phyloP scores from a whole-genome alignment of 2,888 invertebrate genomes.

The Drosophila quinaria region DNA sequence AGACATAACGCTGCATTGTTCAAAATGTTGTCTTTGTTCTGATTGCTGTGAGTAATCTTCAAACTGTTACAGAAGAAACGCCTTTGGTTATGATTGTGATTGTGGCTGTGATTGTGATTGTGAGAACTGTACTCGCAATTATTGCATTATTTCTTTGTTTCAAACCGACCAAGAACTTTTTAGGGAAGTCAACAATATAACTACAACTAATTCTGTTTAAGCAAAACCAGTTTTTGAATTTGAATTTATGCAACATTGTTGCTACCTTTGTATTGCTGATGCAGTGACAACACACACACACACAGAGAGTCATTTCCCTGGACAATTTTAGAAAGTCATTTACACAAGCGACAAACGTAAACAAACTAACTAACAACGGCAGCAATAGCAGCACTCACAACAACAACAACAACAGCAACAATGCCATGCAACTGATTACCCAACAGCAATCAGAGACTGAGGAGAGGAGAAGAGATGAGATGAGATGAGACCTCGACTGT shows the following conservation, averaged over 20 bases:
- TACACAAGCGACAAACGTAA: conserved; percentile 51
- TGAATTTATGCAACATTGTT: neutral
- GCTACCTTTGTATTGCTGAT: conserved; percentile 4
- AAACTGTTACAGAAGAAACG: conserved; percentile 55
- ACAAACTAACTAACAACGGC: conserved; percentile 41
- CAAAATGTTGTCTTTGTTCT: conserved; percentile 33
- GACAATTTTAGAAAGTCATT: conserved; percentile 71
- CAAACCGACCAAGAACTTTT: neutral
- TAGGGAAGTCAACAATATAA: conserved; percentile 17
- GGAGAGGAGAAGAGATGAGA: neutral
- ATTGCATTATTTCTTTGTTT: conserved; percentile 23
- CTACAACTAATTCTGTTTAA: conserved; percentile 4
- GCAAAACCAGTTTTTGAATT: conserved; percentile 26
- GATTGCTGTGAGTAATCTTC: conserved; percentile 27
- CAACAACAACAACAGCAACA: conserved; percentile 25
- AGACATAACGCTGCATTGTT: conserved; percentile 58
- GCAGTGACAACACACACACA: conserved; percentile 19
- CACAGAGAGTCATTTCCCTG: conserved; percentile 20
- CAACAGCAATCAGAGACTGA: conserved; percentile 54
- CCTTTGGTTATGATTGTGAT: conserved; percentile 27
- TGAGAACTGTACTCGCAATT: conserved; percentile 38
- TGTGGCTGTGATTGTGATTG: conserved; percentile 19
- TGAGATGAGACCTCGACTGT: conserved; percentile 12
- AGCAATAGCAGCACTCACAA: conserved; percentile 39
- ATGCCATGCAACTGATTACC: conserved; percentile 46